phyloP scores from a whole-genome alignment of 2,888 invertebrate species.

The Ectemnius lituratus region DNA sequence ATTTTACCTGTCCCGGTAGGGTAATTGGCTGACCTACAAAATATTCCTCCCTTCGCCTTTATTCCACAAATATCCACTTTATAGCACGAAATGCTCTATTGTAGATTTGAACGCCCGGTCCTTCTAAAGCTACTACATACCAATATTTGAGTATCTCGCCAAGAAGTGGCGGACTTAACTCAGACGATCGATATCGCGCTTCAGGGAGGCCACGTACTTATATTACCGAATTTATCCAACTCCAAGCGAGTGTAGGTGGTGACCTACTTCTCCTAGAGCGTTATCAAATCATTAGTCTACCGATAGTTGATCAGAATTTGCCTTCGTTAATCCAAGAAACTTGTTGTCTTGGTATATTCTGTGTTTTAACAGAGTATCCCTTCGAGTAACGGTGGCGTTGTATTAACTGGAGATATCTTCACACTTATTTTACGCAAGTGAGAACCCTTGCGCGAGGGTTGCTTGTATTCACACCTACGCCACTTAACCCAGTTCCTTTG shows the following conservation, averaged over 20 bases:
- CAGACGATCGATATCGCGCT: conserved; percentile 38
- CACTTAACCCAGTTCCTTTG: background rate
- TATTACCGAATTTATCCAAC: conserved; percentile 48
- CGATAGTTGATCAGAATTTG: background rate
- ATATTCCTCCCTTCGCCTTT: too few species aligned
- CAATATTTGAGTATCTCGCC: background rate
- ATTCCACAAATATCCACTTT: too few species aligned
- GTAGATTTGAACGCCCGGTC: too few species aligned
- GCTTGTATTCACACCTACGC: background rate
- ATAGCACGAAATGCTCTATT: too few species aligned
- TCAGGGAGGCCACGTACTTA: conserved; percentile 31
- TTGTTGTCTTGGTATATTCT: too few species aligned
- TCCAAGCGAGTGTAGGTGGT: conserved; percentile 13
- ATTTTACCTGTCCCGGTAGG: background rate
- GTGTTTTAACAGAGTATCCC: too few species aligned
- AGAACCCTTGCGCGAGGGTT: background rate
- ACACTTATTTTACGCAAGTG: background rate
- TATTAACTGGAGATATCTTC: too few species aligned
- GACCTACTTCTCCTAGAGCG: conserved; percentile 37
- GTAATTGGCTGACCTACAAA: too few species aligned
- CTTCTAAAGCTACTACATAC: too few species aligned
- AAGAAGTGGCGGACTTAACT: background rate
- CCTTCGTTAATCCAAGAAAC: conserved; percentile 11
- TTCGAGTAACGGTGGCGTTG: too few species aligned
- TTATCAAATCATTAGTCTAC: conserved; percentile 4